Base-by-base conservation (phyloP, 1,140 invertebrate species). In the Pseudomyrmex concolor region DNA sequence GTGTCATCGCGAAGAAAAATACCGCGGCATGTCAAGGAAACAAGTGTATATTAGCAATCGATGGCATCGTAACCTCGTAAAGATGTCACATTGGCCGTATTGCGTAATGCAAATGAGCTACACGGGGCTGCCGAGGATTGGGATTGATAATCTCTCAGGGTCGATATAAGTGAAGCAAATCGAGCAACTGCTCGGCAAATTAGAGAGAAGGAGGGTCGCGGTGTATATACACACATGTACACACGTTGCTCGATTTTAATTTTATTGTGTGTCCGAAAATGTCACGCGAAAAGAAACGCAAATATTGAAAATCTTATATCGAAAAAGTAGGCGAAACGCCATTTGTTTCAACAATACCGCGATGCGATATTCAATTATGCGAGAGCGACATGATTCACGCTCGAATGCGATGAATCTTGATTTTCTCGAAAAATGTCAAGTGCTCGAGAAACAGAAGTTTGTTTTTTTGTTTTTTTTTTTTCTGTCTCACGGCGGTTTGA, bases 131-230 rank as follows among this genome's bases (percentile, higher is more conserved):
- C 34, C 43, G n/a, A n/a, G 54, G 71, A 59, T 10, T 10, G 22
- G 12, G 50, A 80, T 80, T 80, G 66, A 80, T 80, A 80, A 80
- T 80, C 64, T 80, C 66, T 80, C 76, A 80, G 76, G 66, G 66
- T 17, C 76, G 66, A 59, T 60, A 71, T 80, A 5, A 7, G 34
- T 55, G 59, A 5, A 50, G 19, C 43, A 59, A 68, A 68, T 34
- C 63, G 19, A 45, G 74, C 66, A 80, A 80, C 70, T 80, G 76
- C 54, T 19, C 7, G 43, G 15, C n/a, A 71, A 60, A 80, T 80
- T 70, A 51, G 48, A 54, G 51, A 66, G 66, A 59, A 54, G 51
- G 54, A 80, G 76, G 76, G 76, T 80, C 54, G 60, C 34, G 34
- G 5, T 34, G 34, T 34, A 34, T 25, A 34, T 34, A 34, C 2